Percentiles rank a stretch among this genome's conserved stretches.
phyloP scores from a whole-genome alignment of 1,140 invertebrate genomes.

The Dendroctonus ponderosae region DNA sequence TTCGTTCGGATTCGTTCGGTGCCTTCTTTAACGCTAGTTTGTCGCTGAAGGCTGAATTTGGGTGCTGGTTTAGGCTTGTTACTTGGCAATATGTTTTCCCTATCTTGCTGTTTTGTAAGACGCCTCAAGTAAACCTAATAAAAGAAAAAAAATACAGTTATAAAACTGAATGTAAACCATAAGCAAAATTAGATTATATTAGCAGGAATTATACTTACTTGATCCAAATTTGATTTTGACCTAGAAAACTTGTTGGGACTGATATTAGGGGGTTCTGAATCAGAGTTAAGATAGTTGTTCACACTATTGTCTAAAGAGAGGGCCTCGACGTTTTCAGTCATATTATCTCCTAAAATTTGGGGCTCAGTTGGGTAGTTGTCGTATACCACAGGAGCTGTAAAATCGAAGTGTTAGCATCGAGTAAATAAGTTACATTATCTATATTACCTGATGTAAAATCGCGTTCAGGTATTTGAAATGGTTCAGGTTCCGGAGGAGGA shows the following conservation, averaged over 20 bases:
- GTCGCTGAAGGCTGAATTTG: slow-evolving; percentile 41
- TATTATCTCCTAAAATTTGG: slow-evolving; percentile 41
- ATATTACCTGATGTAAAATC: slow-evolving; percentile 35
- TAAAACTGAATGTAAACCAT: not conserved
- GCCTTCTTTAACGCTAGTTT: slow-evolving; percentile 47
- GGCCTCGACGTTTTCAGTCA: slow-evolving; percentile 45
- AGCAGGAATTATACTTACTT: slow-evolving; percentile 24
- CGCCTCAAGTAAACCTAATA: slow-evolving; percentile 38
- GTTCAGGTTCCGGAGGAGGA: slow-evolving; percentile 43
- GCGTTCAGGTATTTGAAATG: slow-evolving; percentile 40
- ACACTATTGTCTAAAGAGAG: slow-evolving; percentile 46
- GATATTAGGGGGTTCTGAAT: slow-evolving; percentile 25
- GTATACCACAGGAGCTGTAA: slow-evolving; percentile 19
- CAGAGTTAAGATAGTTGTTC: slow-evolving; percentile 41
- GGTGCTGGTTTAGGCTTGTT: slow-evolving; percentile 38
- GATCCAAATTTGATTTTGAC: slow-evolving; percentile 50
- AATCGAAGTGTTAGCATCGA: not conserved
- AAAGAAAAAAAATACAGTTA: not conserved
- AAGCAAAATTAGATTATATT: not conserved
- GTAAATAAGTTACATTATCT: not conserved
- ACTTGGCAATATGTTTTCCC: slow-evolving; percentile 40
- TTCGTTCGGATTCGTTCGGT: slow-evolving; percentile 35
- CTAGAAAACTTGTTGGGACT: slow-evolving; percentile 44
- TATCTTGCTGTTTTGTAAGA: slow-evolving; percentile 40
- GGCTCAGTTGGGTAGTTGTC: slow-evolving; percentile 41